Conservation (phyloP, 2,797 vertebrate genomes). For the Lagodon rhomboides region DNA sequence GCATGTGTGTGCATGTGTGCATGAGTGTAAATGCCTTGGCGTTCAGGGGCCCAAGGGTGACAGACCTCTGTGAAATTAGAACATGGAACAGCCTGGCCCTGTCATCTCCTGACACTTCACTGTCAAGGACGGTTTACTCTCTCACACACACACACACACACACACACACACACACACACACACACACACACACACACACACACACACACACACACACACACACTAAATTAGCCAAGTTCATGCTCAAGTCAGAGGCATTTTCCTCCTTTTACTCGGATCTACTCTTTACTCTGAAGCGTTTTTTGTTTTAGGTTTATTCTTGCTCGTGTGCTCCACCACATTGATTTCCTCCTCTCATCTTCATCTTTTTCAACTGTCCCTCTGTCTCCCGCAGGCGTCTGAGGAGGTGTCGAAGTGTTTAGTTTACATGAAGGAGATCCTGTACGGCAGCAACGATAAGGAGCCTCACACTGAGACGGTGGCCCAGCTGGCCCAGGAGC, state of each 20-base stretch:
- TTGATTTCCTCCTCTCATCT: neutral
- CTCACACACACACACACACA: neutral
- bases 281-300: neutral
- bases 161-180: neutral
- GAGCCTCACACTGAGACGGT: conserved; percentile 95
- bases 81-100: conserved; percentile 44
- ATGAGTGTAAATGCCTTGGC: neutral
- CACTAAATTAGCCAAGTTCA: conserved; percentile 5
- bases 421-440: conserved; percentile 97
- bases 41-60: conserved; percentile 43
- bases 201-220: neutral
- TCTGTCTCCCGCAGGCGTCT: conserved; percentile 86
- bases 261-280: no score
- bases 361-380: neutral
- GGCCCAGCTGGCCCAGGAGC: conserved; percentile 95
- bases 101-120: conserved; percentile 63
- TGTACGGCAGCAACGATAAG: conserved; percentile 95
- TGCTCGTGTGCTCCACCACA: no score
- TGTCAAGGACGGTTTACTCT: conserved; percentile 46
- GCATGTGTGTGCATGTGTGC: conserved; percentile 21
- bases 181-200: neutral
- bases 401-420: conserved; percentile 98
- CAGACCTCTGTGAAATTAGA: conserved; percentile 65
- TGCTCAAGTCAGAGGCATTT: neutral
- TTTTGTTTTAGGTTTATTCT: neutral